Conservation (phyloP, 1,140 invertebrate species). For the Patella vulgata region DNA sequence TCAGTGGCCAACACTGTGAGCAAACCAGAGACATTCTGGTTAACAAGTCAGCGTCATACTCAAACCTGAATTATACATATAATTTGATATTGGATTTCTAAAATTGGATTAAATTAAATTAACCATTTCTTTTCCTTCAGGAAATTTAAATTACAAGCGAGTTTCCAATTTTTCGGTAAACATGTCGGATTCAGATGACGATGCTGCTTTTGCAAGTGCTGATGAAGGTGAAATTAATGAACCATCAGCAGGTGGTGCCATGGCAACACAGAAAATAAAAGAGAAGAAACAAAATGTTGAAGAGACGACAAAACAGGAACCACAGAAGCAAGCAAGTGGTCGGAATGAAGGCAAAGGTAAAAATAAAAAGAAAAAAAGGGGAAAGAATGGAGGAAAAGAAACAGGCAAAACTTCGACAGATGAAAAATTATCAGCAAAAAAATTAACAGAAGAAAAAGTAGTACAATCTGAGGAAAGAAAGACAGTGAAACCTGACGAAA, state of each 20-base stretch:
- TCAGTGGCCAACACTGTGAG: too few species aligned
- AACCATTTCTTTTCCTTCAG: too few species aligned
- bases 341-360: conserved; percentile 6
- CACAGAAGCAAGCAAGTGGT: neutral
- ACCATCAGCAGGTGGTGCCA: neutral
- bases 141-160: too few species aligned
- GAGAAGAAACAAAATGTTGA: neutral
- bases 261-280: neutral
- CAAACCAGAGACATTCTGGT: too few species aligned
- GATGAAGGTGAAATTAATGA: conserved; percentile 59
- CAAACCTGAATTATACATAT: too few species aligned
- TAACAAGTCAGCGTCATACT: too few species aligned
- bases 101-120: too few species aligned
- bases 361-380: conserved; percentile 13
- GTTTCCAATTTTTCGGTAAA: neutral
- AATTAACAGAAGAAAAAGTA: conserved; percentile 4
- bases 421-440: neutral
- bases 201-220: conserved; percentile 52
- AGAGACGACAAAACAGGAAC: neutral
- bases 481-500: conserved; percentile 15
- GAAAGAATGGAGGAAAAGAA: conserved; percentile 11
- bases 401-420: conserved; percentile 1
- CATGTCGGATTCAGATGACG: conserved; percentile 57
- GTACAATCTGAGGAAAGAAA: conserved; percentile 8
- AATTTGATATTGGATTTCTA: too few species aligned